Evolutionary conservation across 1,140 invertebrate genomes (phyloP), one percentile per base, ranked within the genome.

Genomic region (Cheumatopsyche charites): DNA sequence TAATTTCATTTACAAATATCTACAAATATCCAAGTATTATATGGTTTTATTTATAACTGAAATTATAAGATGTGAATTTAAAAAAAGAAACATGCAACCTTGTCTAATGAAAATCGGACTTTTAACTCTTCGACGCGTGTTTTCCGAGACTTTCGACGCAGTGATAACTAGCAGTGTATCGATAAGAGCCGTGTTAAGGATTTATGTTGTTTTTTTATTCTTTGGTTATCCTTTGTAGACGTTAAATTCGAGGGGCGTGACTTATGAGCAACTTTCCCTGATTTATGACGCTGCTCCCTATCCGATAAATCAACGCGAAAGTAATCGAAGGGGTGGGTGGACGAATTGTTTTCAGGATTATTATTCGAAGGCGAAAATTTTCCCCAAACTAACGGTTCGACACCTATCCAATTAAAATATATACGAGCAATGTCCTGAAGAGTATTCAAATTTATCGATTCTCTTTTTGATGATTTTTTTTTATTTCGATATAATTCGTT

Each of bases 221-320:
- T 23, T 23, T 21, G 11, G 15, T 43, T 19, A 63, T 42, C 23
- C 7, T 17, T 15, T 17, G 62, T 19, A 63, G 26, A 41, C 62
- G 41, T 21, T 63, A 63, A 63, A 63, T 63, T 63, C 41, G 29
- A n/a, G 17, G 9, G 43, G 15, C 29, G 63, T 66, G 63, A 45
- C 43, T 66, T 66, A 47, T 45, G 63, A 66, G 42, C 63, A 66
- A 66, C 43, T 66, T 66, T 66, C 21, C 6, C 21, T 26, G 63
- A 66, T 66, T 66, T 66, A 66, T 47, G 63, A 66, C 43, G 15
- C 4, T 13, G 9, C 55, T 11, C 23, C 13, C 13, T 1, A 9
- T 58, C 23, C 41, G 23, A 66, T 66, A 66, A 66, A 66, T 66
- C 63, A 47, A 23, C 41, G 42, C 63, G 29, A 63, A 58, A 58